Conservation (phyloP, 2,113 vertebrate genomes). For the Xiphophorus hellerii region DNA sequence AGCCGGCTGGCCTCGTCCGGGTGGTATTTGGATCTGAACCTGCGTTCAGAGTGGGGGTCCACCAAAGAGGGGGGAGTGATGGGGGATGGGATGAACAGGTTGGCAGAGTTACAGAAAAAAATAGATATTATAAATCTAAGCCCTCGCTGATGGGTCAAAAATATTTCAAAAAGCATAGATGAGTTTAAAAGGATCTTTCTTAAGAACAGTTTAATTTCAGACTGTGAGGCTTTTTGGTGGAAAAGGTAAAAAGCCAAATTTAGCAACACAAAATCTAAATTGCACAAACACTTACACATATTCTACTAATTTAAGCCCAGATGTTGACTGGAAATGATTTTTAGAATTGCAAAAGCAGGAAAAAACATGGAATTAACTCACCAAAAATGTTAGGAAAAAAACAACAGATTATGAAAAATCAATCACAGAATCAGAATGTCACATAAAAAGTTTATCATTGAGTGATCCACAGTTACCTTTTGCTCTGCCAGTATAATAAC, state of each 20-base stretch:
- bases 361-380: constrained; percentile 5
- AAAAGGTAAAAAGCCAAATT: constrained; percentile 22
- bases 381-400: constrained; percentile 47
- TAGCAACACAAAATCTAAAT: neutral
- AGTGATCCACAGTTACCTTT: constrained; percentile 85
- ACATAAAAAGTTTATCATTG: constrained; percentile 70
- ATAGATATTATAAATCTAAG: constrained; percentile 16
- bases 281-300: constrained; percentile 19
- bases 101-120: constrained; percentile 58
- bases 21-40: constrained; percentile 95
- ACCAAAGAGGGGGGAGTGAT: constrained; percentile 45
- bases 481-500: constrained; percentile 82
- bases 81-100: constrained; percentile 55
- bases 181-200: neutral
- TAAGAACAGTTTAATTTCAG: neutral
- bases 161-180: neutral
- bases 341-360: neutral
- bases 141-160: constrained; percentile 9
- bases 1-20: constrained; percentile 89
- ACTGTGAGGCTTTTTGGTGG: constrained; percentile 3
- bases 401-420: constrained; percentile 55
- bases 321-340: constrained; percentile 34
- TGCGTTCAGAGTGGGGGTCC: constrained; percentile 59
- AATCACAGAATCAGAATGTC: constrained; percentile 64
- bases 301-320: constrained; percentile 15